phyloP scores from a whole-genome alignment of 2,797 vertebrate genomes.

The Rhynchonycteris naso region DNA sequence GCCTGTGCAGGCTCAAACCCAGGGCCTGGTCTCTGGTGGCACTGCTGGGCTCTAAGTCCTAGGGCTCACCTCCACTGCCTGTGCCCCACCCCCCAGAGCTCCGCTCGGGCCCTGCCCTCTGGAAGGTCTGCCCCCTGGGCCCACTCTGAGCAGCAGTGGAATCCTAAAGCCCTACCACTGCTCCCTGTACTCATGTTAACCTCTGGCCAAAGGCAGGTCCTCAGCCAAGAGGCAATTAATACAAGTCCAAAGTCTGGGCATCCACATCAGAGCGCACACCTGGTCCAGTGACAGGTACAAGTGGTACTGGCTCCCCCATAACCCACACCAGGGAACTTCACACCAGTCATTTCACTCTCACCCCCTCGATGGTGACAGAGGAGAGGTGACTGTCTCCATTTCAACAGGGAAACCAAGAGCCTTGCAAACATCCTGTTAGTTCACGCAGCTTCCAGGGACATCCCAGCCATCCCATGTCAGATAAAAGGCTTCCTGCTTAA shows the following conservation, averaged over 20 bases:
- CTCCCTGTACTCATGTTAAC: not conserved
- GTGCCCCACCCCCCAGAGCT: not conserved
- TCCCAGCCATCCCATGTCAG: not conserved
- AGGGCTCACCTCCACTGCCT: not conserved
- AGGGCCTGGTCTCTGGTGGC: not conserved
- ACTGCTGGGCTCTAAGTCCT: not conserved
- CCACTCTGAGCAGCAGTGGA: not conserved
- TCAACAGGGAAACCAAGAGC: not conserved
- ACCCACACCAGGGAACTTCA: not conserved
- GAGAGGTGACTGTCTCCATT: not conserved
- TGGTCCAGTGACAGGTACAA: not conserved
- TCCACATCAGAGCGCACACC: not conserved
- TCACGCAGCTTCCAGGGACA: not conserved
- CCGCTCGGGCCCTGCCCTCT: not conserved
- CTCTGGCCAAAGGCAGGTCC: not conserved
- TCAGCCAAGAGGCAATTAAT: not conserved
- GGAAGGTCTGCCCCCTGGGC: not conserved
- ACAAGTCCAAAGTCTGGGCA: not conserved
- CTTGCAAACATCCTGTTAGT: not conserved
- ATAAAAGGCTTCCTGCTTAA: not conserved
- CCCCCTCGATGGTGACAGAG: not conserved
- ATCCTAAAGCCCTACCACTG: not conserved
- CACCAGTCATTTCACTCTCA: not conserved
- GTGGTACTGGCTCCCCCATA: not conserved
- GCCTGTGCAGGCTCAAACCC: not conserved